phyloP scores from a whole-genome alignment of 2,797 vertebrate species.

The Periparus ater region DNA sequence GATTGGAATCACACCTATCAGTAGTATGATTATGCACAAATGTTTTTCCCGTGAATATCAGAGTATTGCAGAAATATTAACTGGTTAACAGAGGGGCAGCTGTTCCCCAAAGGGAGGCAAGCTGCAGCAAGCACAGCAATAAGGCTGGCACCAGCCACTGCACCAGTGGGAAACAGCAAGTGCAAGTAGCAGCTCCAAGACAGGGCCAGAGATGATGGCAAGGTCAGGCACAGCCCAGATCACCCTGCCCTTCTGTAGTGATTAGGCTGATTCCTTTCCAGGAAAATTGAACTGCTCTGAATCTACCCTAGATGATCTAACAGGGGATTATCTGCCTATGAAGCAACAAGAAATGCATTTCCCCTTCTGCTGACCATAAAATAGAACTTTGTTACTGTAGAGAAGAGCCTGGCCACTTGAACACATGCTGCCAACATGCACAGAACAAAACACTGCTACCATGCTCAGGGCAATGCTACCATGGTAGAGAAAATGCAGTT shows the following conservation, averaged over 20 bases:
- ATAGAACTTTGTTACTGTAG: background rate
- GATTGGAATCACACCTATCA: background rate
- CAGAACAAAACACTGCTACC: background rate
- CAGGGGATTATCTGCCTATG: background rate
- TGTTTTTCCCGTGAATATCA: fast-evolving
- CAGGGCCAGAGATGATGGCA: background rate
- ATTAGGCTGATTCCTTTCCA: background rate
- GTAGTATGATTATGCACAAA: background rate
- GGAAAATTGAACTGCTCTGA: background rate
- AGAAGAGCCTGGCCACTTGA: background rate
- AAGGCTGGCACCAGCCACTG: background rate
- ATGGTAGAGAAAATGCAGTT: background rate
- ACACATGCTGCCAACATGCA: background rate
- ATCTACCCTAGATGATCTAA: background rate
- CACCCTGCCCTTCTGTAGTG: background rate
- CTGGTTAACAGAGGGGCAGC: fast-evolving
- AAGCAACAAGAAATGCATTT: background rate
- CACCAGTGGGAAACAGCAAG: background rate
- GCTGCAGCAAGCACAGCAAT: background rate
- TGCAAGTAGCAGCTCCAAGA: background rate
- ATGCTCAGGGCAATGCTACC: background rate
- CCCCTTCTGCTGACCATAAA: background rate
- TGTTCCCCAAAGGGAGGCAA: background rate
- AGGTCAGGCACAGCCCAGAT: background rate
- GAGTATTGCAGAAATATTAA: background rate